Base-by-base conservation (phyloP, 2,888 invertebrate species). In the Schizaphis graminum region DNA sequence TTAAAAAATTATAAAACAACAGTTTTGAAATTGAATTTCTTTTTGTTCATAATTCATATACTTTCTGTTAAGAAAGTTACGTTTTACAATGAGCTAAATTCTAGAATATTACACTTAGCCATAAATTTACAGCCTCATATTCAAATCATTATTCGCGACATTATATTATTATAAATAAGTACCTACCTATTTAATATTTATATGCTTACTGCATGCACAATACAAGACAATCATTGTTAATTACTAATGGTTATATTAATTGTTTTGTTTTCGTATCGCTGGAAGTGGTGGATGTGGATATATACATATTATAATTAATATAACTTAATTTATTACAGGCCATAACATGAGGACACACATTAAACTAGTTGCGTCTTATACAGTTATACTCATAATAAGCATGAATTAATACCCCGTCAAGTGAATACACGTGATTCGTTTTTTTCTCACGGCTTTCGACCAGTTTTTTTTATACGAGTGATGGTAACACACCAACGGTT, bases 381-480 rank as follows among this genome's bases (percentile, higher is more conserved):
- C 77, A 8, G 44, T 7, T 77, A 77, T 77, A 77, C 7, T 4
- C n/a, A 16, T 67, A n/a, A 49, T 53, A 53, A 7, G 7, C 2
- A 5, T 21, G 53, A n/a, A n/a, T n/a, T 53, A 53, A 53, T 53
- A 53, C 5, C 5, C 53, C 53, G 53, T 16, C 5, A 53, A 53
- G 53, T 21, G 21, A 35, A 77, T 77, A 35, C 77, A 3, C 77
- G 8, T 5, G 35, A 35, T 77, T 77, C 8, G 21, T 77, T 35
- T 67, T 57, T 77, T 77, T 77, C 77, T 77, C 77, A 77, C 77
- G 77, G 8, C 77, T 77, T 77, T 77, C 77, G 21, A 41, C 77
- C 77, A 77, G 77, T 77, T 77, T 67, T 77, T 77, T 41, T 24
- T 8, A 67, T 67, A 77, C 35, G 21, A 35, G 35, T 35, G 77